These are phyloP conservation scores for Oreochromis niloticus DNA, from an alignment of 2,113 vertebrate species.

Conservation along the genomic window DNA sequence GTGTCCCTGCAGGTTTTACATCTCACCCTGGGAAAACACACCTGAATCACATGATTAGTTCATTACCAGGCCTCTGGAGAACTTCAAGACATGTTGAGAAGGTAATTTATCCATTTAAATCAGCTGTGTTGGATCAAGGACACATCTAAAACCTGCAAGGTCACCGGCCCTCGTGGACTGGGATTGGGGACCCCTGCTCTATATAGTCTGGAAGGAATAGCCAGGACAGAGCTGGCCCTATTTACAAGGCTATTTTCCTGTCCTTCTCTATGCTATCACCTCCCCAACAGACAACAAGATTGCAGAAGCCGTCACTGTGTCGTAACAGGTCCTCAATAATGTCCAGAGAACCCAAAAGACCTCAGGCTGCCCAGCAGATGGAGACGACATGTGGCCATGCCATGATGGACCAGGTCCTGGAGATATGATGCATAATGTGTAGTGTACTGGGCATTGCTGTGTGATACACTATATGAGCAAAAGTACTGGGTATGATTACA, in stretches of 20 bases:
- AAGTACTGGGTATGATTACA: too few species aligned
- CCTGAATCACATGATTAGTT: too few species aligned
- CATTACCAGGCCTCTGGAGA: too few species aligned
- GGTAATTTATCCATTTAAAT: too few species aligned
- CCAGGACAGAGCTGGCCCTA: not conserved
- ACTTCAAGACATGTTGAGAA: too few species aligned
- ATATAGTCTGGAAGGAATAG: not conserved
- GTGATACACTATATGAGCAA: not conserved
- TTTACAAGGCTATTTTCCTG: not conserved
- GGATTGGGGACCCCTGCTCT: not conserved
- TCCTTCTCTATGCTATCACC: not conserved
- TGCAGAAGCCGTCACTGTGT: not conserved
- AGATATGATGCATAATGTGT: not conserved
- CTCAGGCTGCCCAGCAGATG: not conserved
- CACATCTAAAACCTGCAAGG: too few species aligned
- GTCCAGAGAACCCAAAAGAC: not conserved
- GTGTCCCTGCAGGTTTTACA: too few species aligned
- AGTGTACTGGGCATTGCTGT: not conserved
- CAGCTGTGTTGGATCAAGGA: too few species aligned
- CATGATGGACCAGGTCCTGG: not conserved
- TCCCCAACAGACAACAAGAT: not conserved
- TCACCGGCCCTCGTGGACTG: too few species aligned
- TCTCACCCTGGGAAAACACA: too few species aligned
- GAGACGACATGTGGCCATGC: not conserved
- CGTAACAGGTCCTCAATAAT: not conserved